Conservation (phyloP, 2,113 vertebrate species). For the Empidonax alnorum region DNA sequence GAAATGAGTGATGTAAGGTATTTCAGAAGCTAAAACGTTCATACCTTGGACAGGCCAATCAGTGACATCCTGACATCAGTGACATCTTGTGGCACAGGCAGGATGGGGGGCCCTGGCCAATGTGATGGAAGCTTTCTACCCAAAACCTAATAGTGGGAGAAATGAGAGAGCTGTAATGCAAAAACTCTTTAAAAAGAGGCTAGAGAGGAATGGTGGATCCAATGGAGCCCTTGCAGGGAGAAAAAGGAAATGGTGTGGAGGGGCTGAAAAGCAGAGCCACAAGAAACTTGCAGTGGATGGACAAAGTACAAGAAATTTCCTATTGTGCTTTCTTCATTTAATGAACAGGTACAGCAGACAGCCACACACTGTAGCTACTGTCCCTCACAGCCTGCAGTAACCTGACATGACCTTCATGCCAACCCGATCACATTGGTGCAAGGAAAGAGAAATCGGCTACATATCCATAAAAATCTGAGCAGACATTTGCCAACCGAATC, state of each 20-base stretch:
- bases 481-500: neutral
- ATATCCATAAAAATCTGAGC: neutral
- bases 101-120: rapidly evolving
- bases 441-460: neutral
- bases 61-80: neutral
- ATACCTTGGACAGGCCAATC: neutral
- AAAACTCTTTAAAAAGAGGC: neutral
- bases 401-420: neutral
- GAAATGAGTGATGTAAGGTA: neutral
- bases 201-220: neutral
- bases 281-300: neutral
- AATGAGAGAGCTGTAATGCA: neutral
- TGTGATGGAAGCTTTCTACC: neutral
- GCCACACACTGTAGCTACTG: neutral
- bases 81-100: neutral
- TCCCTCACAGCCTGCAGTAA: neutral
- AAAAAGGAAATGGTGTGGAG: neutral
- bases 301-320: neutral
- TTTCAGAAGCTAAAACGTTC: neutral
- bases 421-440: neutral
- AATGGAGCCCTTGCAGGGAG: neutral
- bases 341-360: neutral
- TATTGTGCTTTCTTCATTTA: neutral
- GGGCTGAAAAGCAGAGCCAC: neutral
- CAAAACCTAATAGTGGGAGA: neutral